These are phyloP conservation scores for Thymelicus sylvestris DNA, from an alignment of 2,888 invertebrate species.

Conservation along the genomic window DNA sequence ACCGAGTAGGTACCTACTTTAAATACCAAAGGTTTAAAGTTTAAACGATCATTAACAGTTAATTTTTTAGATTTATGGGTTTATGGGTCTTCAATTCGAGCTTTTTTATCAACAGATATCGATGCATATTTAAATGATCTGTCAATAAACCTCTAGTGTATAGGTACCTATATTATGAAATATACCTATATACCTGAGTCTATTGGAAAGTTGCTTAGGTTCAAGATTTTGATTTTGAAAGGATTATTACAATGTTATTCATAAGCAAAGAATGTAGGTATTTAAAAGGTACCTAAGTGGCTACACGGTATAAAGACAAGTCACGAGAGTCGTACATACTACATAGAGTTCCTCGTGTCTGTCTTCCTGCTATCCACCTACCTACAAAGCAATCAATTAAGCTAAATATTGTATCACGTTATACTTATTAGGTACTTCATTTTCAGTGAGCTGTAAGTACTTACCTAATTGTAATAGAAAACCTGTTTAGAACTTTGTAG, in stretches of 20 bases:
- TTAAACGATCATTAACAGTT: not conserved
- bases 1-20: not conserved
- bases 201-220: too few species aligned
- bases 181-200: too few species aligned
- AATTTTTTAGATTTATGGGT: too few species aligned
- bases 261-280: not conserved
- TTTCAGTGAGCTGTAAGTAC: not conserved
- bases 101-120: too few species aligned
- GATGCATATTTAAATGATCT: too few species aligned
- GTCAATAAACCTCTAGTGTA: too few species aligned
- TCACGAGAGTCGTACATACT: not conserved
- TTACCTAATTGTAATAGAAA: too few species aligned
- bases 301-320: not conserved
- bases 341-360: constrained; percentile 6
- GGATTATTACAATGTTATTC: too few species aligned
- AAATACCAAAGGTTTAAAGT: constrained; percentile 3
- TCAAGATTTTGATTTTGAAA: too few species aligned
- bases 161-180: too few species aligned
- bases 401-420: not conserved
- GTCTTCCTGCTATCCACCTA: constrained; percentile 10
- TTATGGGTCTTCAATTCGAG: too few species aligned
- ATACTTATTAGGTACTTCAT: not conserved
- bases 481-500: not conserved
- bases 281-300: not conserved
- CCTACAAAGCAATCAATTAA: constrained; percentile 4